Base-by-base conservation (phyloP, 2,113 vertebrate species). In the Psettodes erumei region DNA sequence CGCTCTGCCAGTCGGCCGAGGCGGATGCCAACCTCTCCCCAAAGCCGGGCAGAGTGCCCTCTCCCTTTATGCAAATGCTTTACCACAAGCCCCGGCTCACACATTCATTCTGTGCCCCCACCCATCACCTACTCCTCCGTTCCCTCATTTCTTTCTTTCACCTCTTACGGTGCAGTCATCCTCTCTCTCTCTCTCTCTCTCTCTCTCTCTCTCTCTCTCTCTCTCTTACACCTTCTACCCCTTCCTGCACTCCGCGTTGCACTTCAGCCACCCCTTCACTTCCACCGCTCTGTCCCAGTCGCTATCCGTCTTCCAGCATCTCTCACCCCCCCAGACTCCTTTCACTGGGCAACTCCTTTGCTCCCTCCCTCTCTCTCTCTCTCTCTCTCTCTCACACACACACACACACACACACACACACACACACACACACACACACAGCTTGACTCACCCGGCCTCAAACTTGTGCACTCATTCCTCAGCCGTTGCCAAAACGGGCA, bases 11-110 rank as follows among this genome's bases (percentile, higher is more conserved):
- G 89, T 89, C 75, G 74, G 87, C 71, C n/a, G 75, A 88, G 91
- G 93, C 93, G 68, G 84, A 75, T 93, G 94, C 93, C 93, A 94
- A 90, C 89, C 88, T 90, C 91, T 93, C 93, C 87, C 91, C 89
- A 87, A 90, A 88, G 90, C 90, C 88, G 93, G 93, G 93, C 92
- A 93, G 73, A 64, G 70, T 93, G 92, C 93, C 93, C 90, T 91
- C 80, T 90, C 90, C 88, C 93, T 93, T 94, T 93, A 94, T 94
- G 92, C 86, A 93, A 93, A 93, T 90, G 86, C 82, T 82, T 82
- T 70, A 82, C 81, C 78, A 88, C 86, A 80, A 82, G 80, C 86
- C 90, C n/a, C 77, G 66, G 76, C 83, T 86, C 85, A 69, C 79
- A 89, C 79, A 86, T 88, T 84, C 80, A 84, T 45, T 84, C 73